Evolutionary conservation across 2,113 vertebrate genomes (phyloP).

Genomic region (Scomber japonicus): DNA sequence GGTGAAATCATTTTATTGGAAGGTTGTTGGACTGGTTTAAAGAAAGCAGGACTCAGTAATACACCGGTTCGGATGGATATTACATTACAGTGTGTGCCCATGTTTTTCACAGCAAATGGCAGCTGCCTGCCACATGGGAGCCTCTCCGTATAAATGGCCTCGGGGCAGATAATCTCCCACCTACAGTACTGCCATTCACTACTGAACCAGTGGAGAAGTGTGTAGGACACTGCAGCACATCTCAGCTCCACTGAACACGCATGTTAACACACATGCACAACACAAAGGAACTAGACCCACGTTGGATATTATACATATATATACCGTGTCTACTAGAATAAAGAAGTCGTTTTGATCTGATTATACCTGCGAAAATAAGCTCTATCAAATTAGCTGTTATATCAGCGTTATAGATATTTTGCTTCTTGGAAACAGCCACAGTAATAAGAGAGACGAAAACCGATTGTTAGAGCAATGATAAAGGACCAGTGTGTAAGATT

Average conservation of each 20-base stretch:
- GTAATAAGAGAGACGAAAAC: too few relatives aligned
- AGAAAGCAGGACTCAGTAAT: background rate
- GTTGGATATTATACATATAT: too few relatives aligned
- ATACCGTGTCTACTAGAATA: too few relatives aligned
- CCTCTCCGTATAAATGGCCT: background rate
- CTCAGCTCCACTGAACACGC: background rate
- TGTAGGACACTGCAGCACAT: conserved; percentile 27
- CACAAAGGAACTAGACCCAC: background rate
- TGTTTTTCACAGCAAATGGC: background rate
- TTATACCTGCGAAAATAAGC: too few relatives aligned
- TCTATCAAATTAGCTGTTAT: too few relatives aligned
- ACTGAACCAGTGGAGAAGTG: conserved; percentile 6
- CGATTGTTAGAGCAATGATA: too few relatives aligned
- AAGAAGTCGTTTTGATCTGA: too few relatives aligned
- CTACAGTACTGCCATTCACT: background rate
- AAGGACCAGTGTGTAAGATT: too few relatives aligned
- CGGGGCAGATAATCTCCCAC: conserved; percentile 28
- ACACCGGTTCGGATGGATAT: background rate
- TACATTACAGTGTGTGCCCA: background rate
- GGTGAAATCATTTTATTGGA: background rate
- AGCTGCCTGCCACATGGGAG: background rate
- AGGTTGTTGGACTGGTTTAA: background rate
- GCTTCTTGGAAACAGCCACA: too few relatives aligned
- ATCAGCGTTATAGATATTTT: too few relatives aligned
- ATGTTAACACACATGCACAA: background rate